Evolutionary conservation across 2,113 vertebrate genomes (phyloP).

Genomic region (Upupa epops): DNA sequence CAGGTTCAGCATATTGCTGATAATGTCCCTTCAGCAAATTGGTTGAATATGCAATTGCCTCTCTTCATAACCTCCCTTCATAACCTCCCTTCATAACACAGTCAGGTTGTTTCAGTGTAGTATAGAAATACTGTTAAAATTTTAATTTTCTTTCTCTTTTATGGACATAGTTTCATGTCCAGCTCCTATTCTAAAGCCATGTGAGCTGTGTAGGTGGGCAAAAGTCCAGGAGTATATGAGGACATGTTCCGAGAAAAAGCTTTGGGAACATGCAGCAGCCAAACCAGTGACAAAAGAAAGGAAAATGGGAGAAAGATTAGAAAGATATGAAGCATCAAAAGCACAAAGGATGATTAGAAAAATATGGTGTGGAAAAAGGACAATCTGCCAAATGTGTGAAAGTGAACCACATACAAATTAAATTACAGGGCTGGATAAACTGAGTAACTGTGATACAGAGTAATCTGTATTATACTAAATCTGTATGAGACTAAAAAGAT

Average conservation of each 20-base stretch:
- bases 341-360: background rate
- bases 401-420: background rate
- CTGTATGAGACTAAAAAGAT: background rate
- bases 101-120: background rate
- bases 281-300: slow-evolving; percentile 1
- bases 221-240: background rate
- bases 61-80: background rate
- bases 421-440: background rate
- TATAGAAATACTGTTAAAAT: background rate
- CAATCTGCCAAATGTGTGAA: background rate
- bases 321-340: background rate
- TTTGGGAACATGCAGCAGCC: background rate
- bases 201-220: background rate
- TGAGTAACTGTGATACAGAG: background rate
- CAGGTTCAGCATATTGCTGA: background rate
- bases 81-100: background rate
- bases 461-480: background rate
- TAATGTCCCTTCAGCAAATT: background rate
- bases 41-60: background rate
- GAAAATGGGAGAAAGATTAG: background rate
- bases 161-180: background rate
- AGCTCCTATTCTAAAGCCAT: background rate
- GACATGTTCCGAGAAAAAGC: background rate
- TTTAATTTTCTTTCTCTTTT: background rate
- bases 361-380: slow-evolving; percentile 28